Evolutionary conservation across 2,113 vertebrate genomes (phyloP), one percentile per base, ranked within the genome.

Genomic region (Syngnathoides biaculeatus): DNA sequence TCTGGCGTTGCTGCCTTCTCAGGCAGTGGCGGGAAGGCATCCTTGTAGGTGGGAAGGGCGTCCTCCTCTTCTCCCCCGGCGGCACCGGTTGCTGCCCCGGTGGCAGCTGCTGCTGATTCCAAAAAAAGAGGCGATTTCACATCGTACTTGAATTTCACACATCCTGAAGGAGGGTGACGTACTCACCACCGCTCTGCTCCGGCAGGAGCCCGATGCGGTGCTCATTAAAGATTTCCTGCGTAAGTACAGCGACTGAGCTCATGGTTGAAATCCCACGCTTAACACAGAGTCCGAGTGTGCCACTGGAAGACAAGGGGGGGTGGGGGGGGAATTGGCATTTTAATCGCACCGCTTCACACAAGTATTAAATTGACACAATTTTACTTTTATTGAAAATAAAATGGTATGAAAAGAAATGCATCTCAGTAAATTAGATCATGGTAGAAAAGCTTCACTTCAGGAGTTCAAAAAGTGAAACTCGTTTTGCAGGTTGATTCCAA

Each of bases 181-280:
- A 78, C 86, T 92, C 69, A 97, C 95, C 94, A 92, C 93, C 94
- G 78, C 92, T 92, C 68, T 98, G 93, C 82, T 97, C 95, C 48
- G 93, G 93, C 87, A 94, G 68, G 84, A 99, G 95, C 81, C 97
- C 97, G 75, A 94, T 97, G 88, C 97, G 95, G 89, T 98, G 97
- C 90, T 98, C 97, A 77, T 96, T 97, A 81, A 99, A 99, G 92
- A 94, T 97, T 94, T 99, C 97, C 87, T 98, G 96, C 88, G 97
- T 98, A 94, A 99, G 92, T 93, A 99, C 97, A 89, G 97, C 97
- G 88, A 98, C 96, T 74, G 97, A 99, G 94, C 97, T 99, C 97
- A 99, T 99, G 94, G 94, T 95, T 87, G 92, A 94, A 93, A 94
- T 94, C 92, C 92, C 93, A 92, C 92, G 86, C 81, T 90, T 90